phyloP scores from a whole-genome alignment of 2,888 invertebrate genomes.

The Drosophila atroscutellata region DNA sequence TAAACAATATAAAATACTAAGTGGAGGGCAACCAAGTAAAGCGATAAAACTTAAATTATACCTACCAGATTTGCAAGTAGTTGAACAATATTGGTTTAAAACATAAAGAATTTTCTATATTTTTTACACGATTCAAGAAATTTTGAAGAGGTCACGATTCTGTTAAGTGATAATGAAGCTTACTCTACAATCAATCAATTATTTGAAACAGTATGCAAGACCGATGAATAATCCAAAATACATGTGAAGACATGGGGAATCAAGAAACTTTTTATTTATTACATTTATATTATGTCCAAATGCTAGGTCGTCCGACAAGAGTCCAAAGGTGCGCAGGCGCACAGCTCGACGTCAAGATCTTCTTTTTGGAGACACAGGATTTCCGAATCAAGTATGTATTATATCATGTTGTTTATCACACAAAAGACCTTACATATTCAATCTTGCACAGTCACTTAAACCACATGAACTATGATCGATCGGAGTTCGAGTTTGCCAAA shows the following conservation, averaged over 20 bases:
- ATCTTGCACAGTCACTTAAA: constrained; percentile 3
- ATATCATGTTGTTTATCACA: no score
- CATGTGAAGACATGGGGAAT: constrained; percentile 8
- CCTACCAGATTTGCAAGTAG: neutral
- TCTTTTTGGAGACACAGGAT: constrained; percentile 86
- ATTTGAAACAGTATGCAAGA: constrained; percentile 52
- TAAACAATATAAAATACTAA: neutral
- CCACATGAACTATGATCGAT: constrained; percentile 1
- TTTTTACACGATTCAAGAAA: constrained; percentile 45
- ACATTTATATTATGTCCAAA: constrained; percentile 28
- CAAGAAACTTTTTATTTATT: constrained; percentile 1
- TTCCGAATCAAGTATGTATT: constrained; percentile 26
- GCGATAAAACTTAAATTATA: neutral
- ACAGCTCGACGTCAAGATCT: constrained; percentile 90
- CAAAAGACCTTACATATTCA: neutral
- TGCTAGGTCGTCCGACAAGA: constrained; percentile 53
- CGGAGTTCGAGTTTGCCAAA: constrained; percentile 9
- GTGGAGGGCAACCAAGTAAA: neutral
- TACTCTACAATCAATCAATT: constrained; percentile 50
- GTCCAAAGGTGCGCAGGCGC: constrained; percentile 87
- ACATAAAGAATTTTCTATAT: constrained; percentile 18
- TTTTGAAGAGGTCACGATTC: constrained; percentile 52
- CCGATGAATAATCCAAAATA: constrained; percentile 25
- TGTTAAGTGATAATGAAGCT: constrained; percentile 58
- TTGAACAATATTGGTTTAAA: constrained; percentile 10